These are phyloP conservation scores for Chironomus striatipennis DNA, from an alignment of 1,140 invertebrate genomes.

Conservation along the genomic window DNA sequence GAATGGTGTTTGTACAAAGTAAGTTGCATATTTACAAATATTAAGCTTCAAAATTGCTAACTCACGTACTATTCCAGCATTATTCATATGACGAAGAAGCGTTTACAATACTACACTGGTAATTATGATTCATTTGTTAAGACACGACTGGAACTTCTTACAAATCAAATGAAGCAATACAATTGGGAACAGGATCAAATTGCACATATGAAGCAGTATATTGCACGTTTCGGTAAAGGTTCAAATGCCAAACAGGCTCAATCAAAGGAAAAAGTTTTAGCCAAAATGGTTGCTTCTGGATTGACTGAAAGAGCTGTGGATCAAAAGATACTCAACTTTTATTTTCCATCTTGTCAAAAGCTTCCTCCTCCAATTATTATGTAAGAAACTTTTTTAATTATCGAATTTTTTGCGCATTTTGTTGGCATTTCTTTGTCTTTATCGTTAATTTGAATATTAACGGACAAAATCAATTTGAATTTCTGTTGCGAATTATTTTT, in stretches of 20 bases:
- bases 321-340: constrained; percentile 89
- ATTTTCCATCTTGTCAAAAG: constrained; percentile 92
- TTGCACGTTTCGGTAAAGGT: constrained; percentile 98
- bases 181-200: constrained; percentile 99
- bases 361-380: constrained; percentile 91
- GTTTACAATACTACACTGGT: constrained; percentile 90
- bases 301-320: constrained; percentile 86
- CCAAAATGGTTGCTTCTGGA: constrained; percentile 97
- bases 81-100: constrained; percentile 89
- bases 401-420: too few species aligned
- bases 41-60: background rate
- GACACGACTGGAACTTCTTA: constrained; percentile 86
- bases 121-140: constrained; percentile 95
- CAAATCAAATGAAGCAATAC: constrained; percentile 99
- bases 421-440: too few species aligned
- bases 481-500: too few species aligned
- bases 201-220: constrained; percentile 99
- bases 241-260: constrained; percentile 97
- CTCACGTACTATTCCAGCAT: constrained; percentile 45
- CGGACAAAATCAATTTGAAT: too few species aligned
- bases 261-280: constrained; percentile 97
- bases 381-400: too few species aligned
- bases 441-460: too few species aligned
- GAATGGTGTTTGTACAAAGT: constrained; percentile 96
- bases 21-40: background rate